These are phyloP conservation scores for Synanthedon myopaeformis DNA, from an alignment of 2,888 invertebrate species.

Conservation along the genomic window DNA sequence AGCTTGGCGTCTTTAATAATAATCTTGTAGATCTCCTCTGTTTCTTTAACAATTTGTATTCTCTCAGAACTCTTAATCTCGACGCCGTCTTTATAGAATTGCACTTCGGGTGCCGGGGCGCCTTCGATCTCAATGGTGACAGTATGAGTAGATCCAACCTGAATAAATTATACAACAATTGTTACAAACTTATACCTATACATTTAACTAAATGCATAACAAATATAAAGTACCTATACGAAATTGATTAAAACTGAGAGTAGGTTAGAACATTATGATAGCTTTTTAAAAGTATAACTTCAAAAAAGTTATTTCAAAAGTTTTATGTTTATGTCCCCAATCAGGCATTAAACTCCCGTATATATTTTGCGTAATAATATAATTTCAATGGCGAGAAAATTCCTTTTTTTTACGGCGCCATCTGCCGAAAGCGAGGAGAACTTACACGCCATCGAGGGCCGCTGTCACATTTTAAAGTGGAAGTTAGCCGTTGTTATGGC, in stretches of 20 bases:
- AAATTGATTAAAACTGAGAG: background rate
- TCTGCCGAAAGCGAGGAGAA: too few species aligned
- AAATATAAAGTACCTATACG: background rate
- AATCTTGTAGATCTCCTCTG: slow-evolving; percentile 76
- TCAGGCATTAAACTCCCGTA: too few species aligned
- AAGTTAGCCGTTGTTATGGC: too few species aligned
- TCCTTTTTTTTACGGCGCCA: too few species aligned
- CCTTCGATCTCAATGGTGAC: slow-evolving; percentile 89
- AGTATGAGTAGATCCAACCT: slow-evolving; percentile 76
- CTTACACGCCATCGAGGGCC: too few species aligned
- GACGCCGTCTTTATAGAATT: slow-evolving; percentile 90
- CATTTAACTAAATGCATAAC: background rate
- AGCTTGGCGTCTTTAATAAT: slow-evolving; percentile 78
- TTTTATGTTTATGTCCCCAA: too few species aligned
- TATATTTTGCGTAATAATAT: too few species aligned
- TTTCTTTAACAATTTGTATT: slow-evolving; percentile 78
- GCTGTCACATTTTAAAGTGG: too few species aligned
- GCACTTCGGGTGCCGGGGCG: slow-evolving; percentile 82
- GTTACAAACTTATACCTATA: background rate
- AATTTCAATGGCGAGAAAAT: too few species aligned
- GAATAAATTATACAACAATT: background rate
- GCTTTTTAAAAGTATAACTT: background rate
- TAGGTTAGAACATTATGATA: background rate
- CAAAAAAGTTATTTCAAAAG: too few species aligned
- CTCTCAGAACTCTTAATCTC: slow-evolving; percentile 79